A percentile compares a stretch with the other conserved stretches of the same genome.
Conservation (phyloP, 2,797 vertebrate species). For the Gallinago stenura region DNA sequence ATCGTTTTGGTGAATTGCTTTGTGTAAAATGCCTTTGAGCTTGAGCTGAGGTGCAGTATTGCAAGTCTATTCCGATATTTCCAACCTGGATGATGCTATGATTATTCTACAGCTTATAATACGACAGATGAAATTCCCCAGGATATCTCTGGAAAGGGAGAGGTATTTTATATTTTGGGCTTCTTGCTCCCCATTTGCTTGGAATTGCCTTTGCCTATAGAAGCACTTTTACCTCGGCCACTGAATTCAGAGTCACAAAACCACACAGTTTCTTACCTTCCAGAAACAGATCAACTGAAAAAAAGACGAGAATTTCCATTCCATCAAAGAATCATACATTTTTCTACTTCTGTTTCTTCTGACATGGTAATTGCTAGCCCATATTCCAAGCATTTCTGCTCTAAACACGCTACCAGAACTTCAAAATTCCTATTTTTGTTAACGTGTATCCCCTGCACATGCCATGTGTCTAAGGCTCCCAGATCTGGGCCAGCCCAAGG, state of each 20-base stretch:
- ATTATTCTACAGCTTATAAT: background rate
- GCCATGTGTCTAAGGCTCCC: background rate
- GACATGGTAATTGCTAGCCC: accelerated
- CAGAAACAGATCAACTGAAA: background rate
- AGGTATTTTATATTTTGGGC: background rate
- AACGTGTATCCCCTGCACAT: too few relatives aligned
- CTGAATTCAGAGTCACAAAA: background rate
- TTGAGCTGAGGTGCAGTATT: background rate
- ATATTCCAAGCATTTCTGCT: background rate
- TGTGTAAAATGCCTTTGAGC: background rate
- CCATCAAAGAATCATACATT: background rate
- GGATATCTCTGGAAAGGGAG: background rate
- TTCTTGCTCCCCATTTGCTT: background rate
- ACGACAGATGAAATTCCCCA: background rate
- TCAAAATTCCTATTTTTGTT: accelerated
- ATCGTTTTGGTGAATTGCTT: background rate
- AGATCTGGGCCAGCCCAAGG: background rate
- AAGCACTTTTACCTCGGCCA: background rate
- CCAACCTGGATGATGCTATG: too few relatives aligned
- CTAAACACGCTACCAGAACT: background rate
- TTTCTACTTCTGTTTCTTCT: background rate
- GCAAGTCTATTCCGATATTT: background rate
- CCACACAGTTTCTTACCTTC: background rate
- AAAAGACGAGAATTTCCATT: background rate
- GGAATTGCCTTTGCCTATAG: background rate